Base-by-base conservation (phyloP, 1,140 invertebrate genomes). In the Drosophila pachea region DNA sequence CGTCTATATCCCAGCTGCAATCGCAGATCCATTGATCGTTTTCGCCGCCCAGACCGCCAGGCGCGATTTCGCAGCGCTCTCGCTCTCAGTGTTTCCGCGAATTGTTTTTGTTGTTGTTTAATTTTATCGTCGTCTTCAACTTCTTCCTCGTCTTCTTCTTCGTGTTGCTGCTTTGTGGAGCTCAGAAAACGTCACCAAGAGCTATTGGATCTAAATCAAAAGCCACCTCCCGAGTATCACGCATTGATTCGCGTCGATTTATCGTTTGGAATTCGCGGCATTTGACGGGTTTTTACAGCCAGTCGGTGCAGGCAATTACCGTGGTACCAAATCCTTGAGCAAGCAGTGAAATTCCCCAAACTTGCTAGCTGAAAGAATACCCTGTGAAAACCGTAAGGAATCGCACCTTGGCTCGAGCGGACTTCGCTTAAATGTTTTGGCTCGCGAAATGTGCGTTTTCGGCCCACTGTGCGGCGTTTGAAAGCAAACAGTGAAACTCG, bases 211-310 rank as follows among this genome's bases (percentile, higher is more conserved):
- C 61, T 61, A 75, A 78, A 83, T 83, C 78, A 83, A 79, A 87
- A 77, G 40, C 66, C 76, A 68, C 62, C 83, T 83, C 75, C 75
- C 49, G 77, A 52, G 52, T 62, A 84, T 60, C 74, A 78, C 65
- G 76, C 78, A 83, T 78, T 83, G 83, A 87, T 83, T 67, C 68
- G 68, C 50, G 42, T 66, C 61, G 82, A 67, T 77, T 75, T 82
- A 78, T 86, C 81, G 58, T 86, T 77, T 72, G 82, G 82, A 68
- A 86, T 86, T 60, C 47, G 43, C 49, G 68, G 58, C 58, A 84
- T 84, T 84, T 84, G 82, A 81, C 81, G 60, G 76, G 81, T 86
- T 84, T 86, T 86, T 84, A 68, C 74, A 72, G 74, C 47, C 68
- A n/a, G 12, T 9, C 36, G 50, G 12, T 36, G 50, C 55, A 33